Percentiles rank a stretch among this genome's conserved stretches.
Evolutionary conservation across 1,140 invertebrate genomes (phyloP).

Genomic region (Metaphire vulgaris): DNA sequence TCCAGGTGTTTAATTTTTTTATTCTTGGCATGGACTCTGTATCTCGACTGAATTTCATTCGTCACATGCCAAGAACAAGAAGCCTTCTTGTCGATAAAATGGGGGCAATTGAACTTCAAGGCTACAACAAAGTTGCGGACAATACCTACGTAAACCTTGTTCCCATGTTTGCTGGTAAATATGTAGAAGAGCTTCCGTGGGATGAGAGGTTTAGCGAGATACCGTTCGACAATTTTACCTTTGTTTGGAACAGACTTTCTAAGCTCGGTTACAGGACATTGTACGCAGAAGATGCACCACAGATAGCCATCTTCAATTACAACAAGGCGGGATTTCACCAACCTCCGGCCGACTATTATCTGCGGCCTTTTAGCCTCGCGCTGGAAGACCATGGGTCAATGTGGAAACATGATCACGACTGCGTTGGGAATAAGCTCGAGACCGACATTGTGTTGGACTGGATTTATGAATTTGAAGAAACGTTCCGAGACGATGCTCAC

Average conservation of each 20-base stretch:
- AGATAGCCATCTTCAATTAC: conserved; percentile 55
- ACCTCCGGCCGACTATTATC: conserved; percentile 54
- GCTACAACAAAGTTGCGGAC: conserved; percentile 50
- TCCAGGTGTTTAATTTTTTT: conserved; percentile 56
- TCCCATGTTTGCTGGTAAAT: conserved; percentile 46
- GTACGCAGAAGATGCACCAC: conserved; percentile 54
- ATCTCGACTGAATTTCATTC: conserved; percentile 73
- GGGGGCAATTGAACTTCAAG: conserved; percentile 42
- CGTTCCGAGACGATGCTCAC: conserved; percentile 36
- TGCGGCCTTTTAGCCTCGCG: conserved; percentile 48
- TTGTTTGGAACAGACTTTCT: conserved; percentile 56
- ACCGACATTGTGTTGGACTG: conserved; percentile 46
- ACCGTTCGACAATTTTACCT: conserved; percentile 51
- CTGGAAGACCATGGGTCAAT: conserved; percentile 39
- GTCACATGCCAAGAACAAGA: conserved; percentile 69
- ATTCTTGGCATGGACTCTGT: conserved; percentile 79
- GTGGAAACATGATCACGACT: conserved; percentile 45
- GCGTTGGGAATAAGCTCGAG: conserved; percentile 39
- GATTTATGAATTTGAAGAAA: conserved; percentile 37
- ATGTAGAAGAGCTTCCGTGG: conserved; percentile 47
- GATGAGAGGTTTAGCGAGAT: conserved; percentile 38
- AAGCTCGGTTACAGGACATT: conserved; percentile 52
- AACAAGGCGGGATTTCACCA: conserved; percentile 50
- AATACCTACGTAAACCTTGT: conserved; percentile 52
- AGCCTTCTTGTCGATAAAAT: conserved; percentile 54